These are phyloP conservation scores for Euthynnus affinis DNA, from an alignment of 2,797 vertebrate species.

Conservation along the genomic window DNA sequence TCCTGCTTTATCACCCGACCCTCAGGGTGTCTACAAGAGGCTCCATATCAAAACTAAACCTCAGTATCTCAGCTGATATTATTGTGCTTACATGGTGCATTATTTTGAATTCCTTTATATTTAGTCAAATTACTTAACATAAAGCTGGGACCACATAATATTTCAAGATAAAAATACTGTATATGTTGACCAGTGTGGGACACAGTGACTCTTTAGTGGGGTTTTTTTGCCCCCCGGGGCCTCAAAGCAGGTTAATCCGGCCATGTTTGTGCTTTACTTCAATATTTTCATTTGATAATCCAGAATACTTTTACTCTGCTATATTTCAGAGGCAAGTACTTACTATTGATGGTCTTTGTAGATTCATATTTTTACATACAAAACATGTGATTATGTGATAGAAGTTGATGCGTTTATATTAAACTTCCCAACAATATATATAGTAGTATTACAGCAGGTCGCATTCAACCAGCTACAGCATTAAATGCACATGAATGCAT, in stretches of 20 bases:
- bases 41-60: neutral
- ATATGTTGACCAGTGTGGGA: neutral
- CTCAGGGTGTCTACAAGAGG: no score
- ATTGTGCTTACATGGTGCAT: no score
- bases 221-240: no score
- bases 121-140: neutral
- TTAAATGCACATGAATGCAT: no score
- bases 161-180: neutral
- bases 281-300: neutral
- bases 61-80: neutral
- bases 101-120: neutral
- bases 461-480: no score
- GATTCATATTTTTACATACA: no score
- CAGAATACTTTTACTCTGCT: neutral
- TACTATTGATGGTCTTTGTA: no score
- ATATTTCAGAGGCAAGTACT: neutral
- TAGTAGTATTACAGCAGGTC: neutral
- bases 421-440: no score
- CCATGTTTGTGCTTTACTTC: neutral
- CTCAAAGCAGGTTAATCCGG: no score
- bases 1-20: neutral
- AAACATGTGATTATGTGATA: no score
- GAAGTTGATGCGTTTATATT: no score
- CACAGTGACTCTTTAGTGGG: no score
- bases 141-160: neutral